Conservation (phyloP, 2,113 vertebrate genomes). For the Spilogale gracilis region DNA sequence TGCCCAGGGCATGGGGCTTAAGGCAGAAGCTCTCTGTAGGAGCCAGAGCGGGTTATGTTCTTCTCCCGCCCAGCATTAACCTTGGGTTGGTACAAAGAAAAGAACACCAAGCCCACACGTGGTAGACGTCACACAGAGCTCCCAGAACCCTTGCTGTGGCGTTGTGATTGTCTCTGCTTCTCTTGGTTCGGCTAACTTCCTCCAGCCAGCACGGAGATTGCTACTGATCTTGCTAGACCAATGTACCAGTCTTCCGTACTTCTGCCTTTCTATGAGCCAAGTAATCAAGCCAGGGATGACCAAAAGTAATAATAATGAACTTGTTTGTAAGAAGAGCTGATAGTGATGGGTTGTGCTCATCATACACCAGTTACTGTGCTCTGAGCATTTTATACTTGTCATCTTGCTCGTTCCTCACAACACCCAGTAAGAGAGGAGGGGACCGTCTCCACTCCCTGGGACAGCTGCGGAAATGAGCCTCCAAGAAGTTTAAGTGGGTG, state of each 20-base stretch:
- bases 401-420: conserved; percentile 20
- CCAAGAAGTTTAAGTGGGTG: not conserved
- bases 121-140: fast-evolving
- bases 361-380: not conserved
- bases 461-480: not conserved
- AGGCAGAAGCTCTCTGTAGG: not conserved
- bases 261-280: not conserved
- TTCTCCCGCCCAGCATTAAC: not conserved
- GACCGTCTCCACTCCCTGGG: not conserved
- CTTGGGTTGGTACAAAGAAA: no score
- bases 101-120: fast-evolving
- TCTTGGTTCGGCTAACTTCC: not conserved
- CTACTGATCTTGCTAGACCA: not conserved
- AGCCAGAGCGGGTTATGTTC: fast-evolving
- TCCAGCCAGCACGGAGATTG: not conserved
- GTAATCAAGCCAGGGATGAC: not conserved
- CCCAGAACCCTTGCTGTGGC: fast-evolving
- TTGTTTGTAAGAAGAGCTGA: not conserved
- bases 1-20: not conserved
- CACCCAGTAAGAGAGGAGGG: not conserved
- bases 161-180: not conserved
- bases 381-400: not conserved
- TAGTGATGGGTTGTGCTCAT: not conserved
- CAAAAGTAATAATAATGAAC: not conserved
- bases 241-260: not conserved